These are phyloP conservation scores for Pituophis catenifer DNA, from an alignment of 2,113 vertebrate genomes.

Conservation along the genomic window DNA sequence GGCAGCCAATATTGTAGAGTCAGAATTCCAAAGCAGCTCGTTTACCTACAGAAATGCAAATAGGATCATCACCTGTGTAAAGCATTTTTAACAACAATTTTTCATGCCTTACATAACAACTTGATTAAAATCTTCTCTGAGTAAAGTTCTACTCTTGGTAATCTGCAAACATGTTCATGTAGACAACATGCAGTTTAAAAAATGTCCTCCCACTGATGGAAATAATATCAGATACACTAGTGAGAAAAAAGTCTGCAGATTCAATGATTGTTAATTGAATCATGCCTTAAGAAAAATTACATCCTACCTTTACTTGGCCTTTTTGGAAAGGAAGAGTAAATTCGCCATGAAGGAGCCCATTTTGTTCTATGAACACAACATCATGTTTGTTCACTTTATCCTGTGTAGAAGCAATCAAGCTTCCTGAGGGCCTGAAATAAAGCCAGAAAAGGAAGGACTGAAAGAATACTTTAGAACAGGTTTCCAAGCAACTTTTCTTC, in stretches of 20 bases:
- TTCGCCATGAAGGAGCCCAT: conserved; percentile 93
- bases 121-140: neutral
- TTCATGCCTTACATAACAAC: neutral
- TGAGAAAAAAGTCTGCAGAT: no score
- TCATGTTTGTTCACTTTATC: conserved; percentile 89
- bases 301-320: conserved; percentile 81
- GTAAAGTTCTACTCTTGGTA: neutral
- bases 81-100: neutral
- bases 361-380: conserved; percentile 95
- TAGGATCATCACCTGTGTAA: neutral
- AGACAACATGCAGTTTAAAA: neutral
- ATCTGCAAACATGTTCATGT: neutral
- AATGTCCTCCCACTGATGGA: neutral
- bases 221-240: neutral
- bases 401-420: conserved; percentile 85
- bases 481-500: neutral
- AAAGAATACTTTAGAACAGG: neutral
- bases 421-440: conserved; percentile 85
- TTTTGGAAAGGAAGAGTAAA: conserved; percentile 86
- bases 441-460: neutral
- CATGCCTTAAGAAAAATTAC: neutral
- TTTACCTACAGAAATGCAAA: conserved; percentile 77
- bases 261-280: neutral
- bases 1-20: conserved; percentile 84
- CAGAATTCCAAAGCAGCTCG: conserved; percentile 91